Evolutionary conservation across 1,140 invertebrate species (phyloP).

Genomic region (Cyrtorhinus lividipennis): DNA sequence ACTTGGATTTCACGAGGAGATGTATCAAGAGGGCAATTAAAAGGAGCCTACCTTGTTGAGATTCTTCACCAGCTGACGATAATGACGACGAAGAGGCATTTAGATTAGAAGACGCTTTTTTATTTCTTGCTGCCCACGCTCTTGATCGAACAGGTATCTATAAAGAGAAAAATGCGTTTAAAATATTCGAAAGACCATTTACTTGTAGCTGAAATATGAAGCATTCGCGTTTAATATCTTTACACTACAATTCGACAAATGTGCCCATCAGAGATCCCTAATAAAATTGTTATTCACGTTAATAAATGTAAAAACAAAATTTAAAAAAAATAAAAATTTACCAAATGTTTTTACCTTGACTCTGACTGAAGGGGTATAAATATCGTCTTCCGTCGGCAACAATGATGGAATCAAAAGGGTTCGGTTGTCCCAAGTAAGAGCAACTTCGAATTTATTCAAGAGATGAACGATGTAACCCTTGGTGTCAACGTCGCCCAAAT

Average conservation of each 20-base stretch:
- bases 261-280: too few relatives aligned
- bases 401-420: constrained; percentile 84
- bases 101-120: constrained; percentile 25
- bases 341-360: constrained; percentile 26
- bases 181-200: too few relatives aligned
- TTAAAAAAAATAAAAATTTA: too few relatives aligned
- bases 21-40: neutral
- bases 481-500: constrained; percentile 35
- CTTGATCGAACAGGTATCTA: constrained; percentile 38
- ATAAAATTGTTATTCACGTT: too few relatives aligned
- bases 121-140: constrained; percentile 34
- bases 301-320: too few relatives aligned
- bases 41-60: constrained; percentile 11
- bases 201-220: too few relatives aligned
- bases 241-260: too few relatives aligned
- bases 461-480: constrained; percentile 67
- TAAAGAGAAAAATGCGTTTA: neutral
- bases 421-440: constrained; percentile 87
- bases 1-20: neutral
- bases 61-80: constrained; percentile 3
- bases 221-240: too few relatives aligned
- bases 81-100: constrained; percentile 9
- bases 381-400: constrained; percentile 65
- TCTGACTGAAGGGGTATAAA: constrained; percentile 27
- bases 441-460: constrained; percentile 94